phyloP scores from a whole-genome alignment of 2,888 invertebrate species.

The Torymus tubicola region DNA sequence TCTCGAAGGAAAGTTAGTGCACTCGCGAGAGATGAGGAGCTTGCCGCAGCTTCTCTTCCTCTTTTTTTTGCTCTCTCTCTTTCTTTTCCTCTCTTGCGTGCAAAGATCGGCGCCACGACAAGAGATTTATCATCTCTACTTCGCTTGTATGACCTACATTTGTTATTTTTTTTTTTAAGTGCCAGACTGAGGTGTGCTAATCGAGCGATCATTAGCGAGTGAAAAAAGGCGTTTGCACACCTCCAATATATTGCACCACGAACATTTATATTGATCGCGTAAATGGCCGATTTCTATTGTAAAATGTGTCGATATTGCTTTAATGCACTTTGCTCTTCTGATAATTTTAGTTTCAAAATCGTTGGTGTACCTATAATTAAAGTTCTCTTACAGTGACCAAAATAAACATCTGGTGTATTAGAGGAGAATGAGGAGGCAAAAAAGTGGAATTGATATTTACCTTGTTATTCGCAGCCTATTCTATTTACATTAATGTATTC shows the following conservation, averaged over 20 bases:
- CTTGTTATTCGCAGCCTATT: background rate
- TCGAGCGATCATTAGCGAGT: constrained; percentile 32
- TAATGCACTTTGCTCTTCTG: too few species aligned
- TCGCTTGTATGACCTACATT: constrained; percentile 37
- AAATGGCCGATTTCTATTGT: too few species aligned
- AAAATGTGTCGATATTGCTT: too few species aligned
- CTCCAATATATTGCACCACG: too few species aligned
- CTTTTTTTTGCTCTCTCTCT: background rate
- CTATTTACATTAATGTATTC: constrained; percentile 17
- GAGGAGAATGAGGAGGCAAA: background rate
- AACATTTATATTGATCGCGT: too few species aligned
- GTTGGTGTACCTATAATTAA: too few species aligned
- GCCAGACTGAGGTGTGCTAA: constrained; percentile 4
- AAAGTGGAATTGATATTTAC: background rate
- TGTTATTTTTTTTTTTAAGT: background rate
- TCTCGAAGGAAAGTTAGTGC: background rate
- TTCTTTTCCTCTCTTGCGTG: background rate
- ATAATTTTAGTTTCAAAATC: too few species aligned
- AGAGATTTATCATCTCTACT: constrained; percentile 18
- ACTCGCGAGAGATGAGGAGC: too few species aligned
- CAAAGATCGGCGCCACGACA: background rate
- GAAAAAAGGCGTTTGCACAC: too few species aligned
- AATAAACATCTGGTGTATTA: too few species aligned
- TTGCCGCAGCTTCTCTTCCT: too few species aligned
- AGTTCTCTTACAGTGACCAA: too few species aligned